A percentile compares a stretch with the other conserved stretches of the same genome.
phyloP scores from a whole-genome alignment of 2,113 vertebrate genomes.

The Bambusicola thoracicus region DNA sequence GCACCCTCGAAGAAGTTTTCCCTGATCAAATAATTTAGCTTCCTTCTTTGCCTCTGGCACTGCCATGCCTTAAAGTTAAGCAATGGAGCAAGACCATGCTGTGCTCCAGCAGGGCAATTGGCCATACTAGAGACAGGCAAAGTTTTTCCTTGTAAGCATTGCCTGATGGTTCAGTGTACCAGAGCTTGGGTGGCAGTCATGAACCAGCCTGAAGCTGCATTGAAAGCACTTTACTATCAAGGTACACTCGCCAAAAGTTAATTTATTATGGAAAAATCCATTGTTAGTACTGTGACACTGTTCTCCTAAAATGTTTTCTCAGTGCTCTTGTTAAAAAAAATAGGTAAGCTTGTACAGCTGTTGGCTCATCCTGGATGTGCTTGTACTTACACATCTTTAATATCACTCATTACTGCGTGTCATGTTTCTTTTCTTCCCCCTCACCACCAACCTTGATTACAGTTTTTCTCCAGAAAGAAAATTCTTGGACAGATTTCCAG shows the following conservation, averaged over 20 bases:
- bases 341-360: not conserved
- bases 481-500: not conserved
- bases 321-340: not conserved
- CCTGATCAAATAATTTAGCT: not conserved
- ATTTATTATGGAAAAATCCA: not conserved
- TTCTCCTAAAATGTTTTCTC: not conserved
- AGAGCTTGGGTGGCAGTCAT: not conserved
- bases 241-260: not conserved
- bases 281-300: not conserved
- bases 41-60: not conserved
- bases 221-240: not conserved
- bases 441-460: not conserved
- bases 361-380: not conserved
- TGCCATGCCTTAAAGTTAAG: not conserved
- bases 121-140: not conserved
- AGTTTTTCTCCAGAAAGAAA: not conserved
- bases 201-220: not conserved
- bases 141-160: not conserved
- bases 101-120: not conserved
- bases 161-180: not conserved
- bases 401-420: not conserved
- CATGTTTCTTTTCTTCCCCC: not conserved
- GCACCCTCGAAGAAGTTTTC: too few species aligned
- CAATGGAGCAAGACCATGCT: not conserved
- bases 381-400: not conserved